Evolutionary conservation across 2,888 invertebrate species (phyloP), one percentile per base, ranked within the genome.

Genomic region (Cephalotes varians): DNA sequence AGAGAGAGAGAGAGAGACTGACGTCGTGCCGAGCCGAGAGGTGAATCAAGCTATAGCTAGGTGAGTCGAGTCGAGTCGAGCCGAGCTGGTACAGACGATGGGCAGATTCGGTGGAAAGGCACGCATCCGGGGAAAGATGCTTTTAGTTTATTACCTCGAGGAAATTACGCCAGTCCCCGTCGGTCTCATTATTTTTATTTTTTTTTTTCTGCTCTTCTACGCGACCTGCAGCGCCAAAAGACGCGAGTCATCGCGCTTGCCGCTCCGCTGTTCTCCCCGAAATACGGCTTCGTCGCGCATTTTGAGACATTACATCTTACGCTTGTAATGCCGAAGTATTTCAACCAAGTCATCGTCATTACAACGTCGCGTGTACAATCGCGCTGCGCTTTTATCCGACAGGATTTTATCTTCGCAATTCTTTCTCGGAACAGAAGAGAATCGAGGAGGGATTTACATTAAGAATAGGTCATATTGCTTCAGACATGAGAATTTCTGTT

Each of bases 141-240:
- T 91, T 90, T 91, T 90, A 90, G 89, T 91, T 92, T 91, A 91
- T 91, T 91, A 91, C 89, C 87, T 85, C 74, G 84, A 88, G 89
- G 89, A 90, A 88, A 91, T 91, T 91, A 90, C 90, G 88, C 73
- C 81, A 69, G 51, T 25, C 51, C 56, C 65, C 56, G 80, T 76
- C 74, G 83, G 47, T 49, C 76, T 77, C 65, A 40, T 73, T 81
- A 79, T 80, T 65, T 83, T 49, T 69, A 34, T 37, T 18, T 49
- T 12, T 3, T 54, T 12, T 18, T 72, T 62, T n/a, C 18, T n/a
- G n/a, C 56, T 71, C 6, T 7, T 56, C 44, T 71, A n/a, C 71
- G 51, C 51, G 28, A 15, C 58, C 18, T 21, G 15, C 31, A 44
- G 34, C 34, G 40, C 71, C 25, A 44, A 44, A 34, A 79, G 56